Evolutionary conservation across 2,113 vertebrate genomes (phyloP), one percentile per base, ranked within the genome.

Genomic region (Mugil cephalus): DNA sequence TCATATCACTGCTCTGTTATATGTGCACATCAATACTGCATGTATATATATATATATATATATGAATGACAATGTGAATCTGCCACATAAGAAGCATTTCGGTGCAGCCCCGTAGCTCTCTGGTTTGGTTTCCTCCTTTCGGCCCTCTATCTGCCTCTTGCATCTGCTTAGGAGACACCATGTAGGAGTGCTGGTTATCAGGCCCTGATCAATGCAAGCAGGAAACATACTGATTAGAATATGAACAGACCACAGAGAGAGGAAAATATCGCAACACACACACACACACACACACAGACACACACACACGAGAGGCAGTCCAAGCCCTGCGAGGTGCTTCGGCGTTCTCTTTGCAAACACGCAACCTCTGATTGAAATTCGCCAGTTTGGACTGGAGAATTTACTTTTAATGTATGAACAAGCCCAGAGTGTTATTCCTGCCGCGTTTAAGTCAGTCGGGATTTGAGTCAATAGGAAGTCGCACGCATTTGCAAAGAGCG

Each of bases 221-320:
- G 87, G 80, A 92, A 88, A 80, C 76, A 40, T 63, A 58, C 85
- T 79, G 82, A 88, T 90, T 90, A 85, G 68, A 88, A 87, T 82
- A 87, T 72, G 83, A 92, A 89, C 78, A 86, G 81, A 87, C 89
- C 87, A 6, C 85, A 66, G 64, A 80, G 80, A 73, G 85, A 70
- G 85, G 74, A 88, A 91, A 85, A 64, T 43, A 74, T 35, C 61
- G 52, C 63, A 74, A 50, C 50, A n/a, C 43, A 65, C 62, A 39
- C 39, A 48, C 61, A 51, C 59, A n/a, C n/a, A n/a, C n/a, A 62
- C 35, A 54, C 35, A 21, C n/a, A 51, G 52, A 50, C 60, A 13
- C 38, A 50, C 35, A 40, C 12, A 17, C 13, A 62, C 35, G 9
- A 65, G 24, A 63, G 19, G 40, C 52, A 47, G 56, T 18, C 53